Percentiles rank a stretch among this genome's conserved stretches.
Evolutionary conservation across 2,888 invertebrate genomes (phyloP).

Genomic region (Anticlea derivata): DNA sequence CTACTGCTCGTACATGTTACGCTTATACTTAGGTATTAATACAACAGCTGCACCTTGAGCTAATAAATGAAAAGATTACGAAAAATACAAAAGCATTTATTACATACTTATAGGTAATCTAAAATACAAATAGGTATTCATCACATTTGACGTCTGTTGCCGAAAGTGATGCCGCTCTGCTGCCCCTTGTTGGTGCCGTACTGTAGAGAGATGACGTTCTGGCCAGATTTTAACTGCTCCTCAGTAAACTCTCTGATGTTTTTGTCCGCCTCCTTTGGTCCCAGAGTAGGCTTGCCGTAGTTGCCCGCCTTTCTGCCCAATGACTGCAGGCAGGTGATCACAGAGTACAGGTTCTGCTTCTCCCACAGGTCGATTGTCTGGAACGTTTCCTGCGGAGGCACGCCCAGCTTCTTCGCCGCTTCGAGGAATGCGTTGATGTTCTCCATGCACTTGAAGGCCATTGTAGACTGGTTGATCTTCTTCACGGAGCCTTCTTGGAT

Average conservation of each 20-base stretch:
- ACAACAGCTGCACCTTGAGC: conserved; percentile 45
- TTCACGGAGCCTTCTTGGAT: conserved; percentile 94
- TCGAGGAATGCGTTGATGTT: conserved; percentile 97
- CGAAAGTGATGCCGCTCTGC: conserved; percentile 97
- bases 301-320: conserved; percentile 95
- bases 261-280: conserved; percentile 97
- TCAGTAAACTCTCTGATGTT: conserved; percentile 96
- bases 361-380: conserved; percentile 99
- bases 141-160: conserved; percentile 98
- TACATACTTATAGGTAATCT: conserved; percentile 38
- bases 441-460: conserved; percentile 99
- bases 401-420: conserved; percentile 92
- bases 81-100: conserved; percentile 64
- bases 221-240: conserved; percentile 96
- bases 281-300: conserved; percentile 94
- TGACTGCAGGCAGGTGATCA: conserved; percentile 96
- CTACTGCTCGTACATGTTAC: conserved; percentile 21
- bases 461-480: conserved; percentile 94
- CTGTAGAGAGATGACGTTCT: conserved; percentile 96
- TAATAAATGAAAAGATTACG: conserved; percentile 47
- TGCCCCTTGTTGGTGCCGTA: conserved; percentile 99
- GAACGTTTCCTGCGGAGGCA: conserved; percentile 97
- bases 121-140: conserved; percentile 36
- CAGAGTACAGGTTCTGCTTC: conserved; percentile 97
- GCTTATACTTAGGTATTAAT: conserved; percentile 31